Base-by-base conservation (phyloP, 2,113 vertebrate genomes). In the Carollia perspicillata region DNA sequence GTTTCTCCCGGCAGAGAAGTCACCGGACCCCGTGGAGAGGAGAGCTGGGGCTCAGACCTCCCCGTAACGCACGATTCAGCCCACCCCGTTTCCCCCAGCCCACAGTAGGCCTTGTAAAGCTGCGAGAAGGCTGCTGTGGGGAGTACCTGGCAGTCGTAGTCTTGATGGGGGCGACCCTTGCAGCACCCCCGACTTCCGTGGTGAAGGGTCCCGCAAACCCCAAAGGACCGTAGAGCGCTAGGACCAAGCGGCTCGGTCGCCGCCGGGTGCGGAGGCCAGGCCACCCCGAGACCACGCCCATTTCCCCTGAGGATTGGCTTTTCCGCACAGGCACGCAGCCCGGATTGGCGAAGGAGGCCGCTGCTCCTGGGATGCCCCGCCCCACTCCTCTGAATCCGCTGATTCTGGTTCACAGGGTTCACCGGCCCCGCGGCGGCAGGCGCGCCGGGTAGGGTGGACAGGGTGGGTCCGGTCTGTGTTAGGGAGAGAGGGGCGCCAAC, bases 341-440 rank as follows among this genome's bases (percentile, higher is more conserved):
- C 26, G 33, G 2, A 95, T 97, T 98, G 97, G 97, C 0, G 35
- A 13, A 33, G 1, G 3, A 1, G 33, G 40, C 78, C 72, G 93
- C 89, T 86, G 37, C 66, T 90, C 94, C 37, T 0, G 33, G 30
- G 65, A 8, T 28, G 44, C 44, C 72, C 72, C 92, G 53, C 87
- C 40, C 87, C 78, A 26, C 94, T 94, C 30, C 28, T 28, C 28
- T 30, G 13, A 12, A 26, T 63, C 28, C 28, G 10, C 14, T 13
- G 12, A 63, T 30, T 63, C 28, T 28, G 60, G 60, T 63, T 30
- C 28, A 14, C 1, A 10, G 0, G 40, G 37, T 49, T 33, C 1
- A 18, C 6, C 4, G 4, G 78, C 28, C 0, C 5, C 1, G 0
- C 22, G 0, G 80, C 69, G 12, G 16, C 22, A 5, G n/a, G 77